Conservation (phyloP, 2,888 invertebrate genomes). For the Tipula unca region DNA sequence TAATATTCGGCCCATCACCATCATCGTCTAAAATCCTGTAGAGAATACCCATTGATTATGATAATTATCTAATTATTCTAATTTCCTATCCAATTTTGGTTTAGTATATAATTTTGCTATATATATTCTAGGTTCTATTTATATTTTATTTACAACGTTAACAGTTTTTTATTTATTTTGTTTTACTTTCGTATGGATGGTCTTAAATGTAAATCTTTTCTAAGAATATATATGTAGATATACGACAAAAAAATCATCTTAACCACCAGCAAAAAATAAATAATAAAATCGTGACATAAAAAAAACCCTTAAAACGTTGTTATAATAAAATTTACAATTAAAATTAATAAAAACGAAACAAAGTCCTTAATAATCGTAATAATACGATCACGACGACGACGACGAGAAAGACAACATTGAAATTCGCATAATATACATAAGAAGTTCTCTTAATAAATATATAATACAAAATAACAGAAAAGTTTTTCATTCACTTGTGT, state of each 20-base stretch:
- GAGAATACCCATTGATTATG: conserved; percentile 8
- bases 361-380: neutral
- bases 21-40: neutral
- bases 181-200: too few species aligned
- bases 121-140: too few species aligned
- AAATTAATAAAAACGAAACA: neutral
- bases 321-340: conserved; percentile 4
- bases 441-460: neutral
- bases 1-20: neutral
- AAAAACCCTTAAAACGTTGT: neutral
- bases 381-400: neutral
- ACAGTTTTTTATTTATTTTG: neutral
- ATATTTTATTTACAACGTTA: neutral
- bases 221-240: neutral
- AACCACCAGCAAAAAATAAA: neutral
- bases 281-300: conserved; percentile 8
- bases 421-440: neutral
- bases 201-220: neutral
- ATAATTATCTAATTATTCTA: neutral
- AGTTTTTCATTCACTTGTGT: neutral
- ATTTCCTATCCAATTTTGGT: neutral
- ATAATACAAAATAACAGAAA: too few species aligned
- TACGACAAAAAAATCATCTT: neutral
- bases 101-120: neutral
- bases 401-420: neutral